These are phyloP conservation scores for Procambarus virginalis DNA, from an alignment of 1,140 invertebrate genomes.

Conservation along the genomic window DNA sequence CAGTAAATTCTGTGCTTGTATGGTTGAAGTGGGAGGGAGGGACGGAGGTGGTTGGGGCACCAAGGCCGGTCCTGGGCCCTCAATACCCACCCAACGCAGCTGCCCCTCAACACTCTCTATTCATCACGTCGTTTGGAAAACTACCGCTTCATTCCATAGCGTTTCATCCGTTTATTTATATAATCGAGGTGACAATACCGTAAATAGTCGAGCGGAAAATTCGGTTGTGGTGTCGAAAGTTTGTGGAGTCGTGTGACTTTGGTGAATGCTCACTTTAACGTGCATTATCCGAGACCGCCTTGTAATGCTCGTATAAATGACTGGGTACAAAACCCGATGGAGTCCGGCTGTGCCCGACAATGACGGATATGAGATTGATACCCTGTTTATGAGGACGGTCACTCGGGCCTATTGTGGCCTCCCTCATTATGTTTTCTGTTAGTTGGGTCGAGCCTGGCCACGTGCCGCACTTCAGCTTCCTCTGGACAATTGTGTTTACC, in stretches of 20 bases:
- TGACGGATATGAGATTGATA: slow-evolving; percentile 60
- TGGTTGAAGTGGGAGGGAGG: not conserved
- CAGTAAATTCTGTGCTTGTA: not conserved
- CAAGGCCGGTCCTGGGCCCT: not conserved
- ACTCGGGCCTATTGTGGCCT: slow-evolving; percentile 20
- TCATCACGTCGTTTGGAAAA: slow-evolving; percentile 55
- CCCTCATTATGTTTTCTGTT: slow-evolving; percentile 55
- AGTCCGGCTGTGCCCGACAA: slow-evolving; percentile 51
- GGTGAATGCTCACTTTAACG: slow-evolving; percentile 62
- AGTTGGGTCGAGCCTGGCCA: slow-evolving; percentile 12
- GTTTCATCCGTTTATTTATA: slow-evolving; percentile 51
- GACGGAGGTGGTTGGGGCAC: not conserved
- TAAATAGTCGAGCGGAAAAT: slow-evolving; percentile 55
- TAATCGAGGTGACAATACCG: slow-evolving; percentile 37
- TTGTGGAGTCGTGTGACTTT: slow-evolving; percentile 2
- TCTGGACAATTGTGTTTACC: not conserved
- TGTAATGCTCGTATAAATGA: slow-evolving; percentile 66
- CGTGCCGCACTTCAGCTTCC: not conserved
- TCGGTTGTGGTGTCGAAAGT: slow-evolving; percentile 35
- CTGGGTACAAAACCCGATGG: slow-evolving; percentile 48
- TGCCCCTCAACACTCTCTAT: slow-evolving; percentile 33
- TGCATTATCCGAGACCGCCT: slow-evolving; percentile 57
- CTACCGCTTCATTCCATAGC: slow-evolving; percentile 47
- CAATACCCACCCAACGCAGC: slow-evolving; percentile 46
- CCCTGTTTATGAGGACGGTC: slow-evolving; percentile 65